Percentiles rank a stretch among this genome's conserved stretches.
These are phyloP conservation scores for Xestia sexstrigata DNA, from an alignment of 2,888 invertebrate species.

Conservation along the genomic window DNA sequence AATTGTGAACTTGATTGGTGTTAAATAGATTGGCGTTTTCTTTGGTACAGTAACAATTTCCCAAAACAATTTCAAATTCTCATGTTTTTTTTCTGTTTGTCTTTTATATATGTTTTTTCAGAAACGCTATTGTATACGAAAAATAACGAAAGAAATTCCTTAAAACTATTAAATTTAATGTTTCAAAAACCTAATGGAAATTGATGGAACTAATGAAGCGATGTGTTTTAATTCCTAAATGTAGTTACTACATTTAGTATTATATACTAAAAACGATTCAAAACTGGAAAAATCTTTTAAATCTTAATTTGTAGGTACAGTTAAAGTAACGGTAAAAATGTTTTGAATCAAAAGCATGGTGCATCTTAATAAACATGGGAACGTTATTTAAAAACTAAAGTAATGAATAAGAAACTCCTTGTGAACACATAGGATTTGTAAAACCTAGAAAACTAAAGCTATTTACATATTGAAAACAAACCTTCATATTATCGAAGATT, in stretches of 20 bases:
- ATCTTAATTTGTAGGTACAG: not conserved
- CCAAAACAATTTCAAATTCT: too few relatives aligned
- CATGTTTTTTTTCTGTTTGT: too few relatives aligned
- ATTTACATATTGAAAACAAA: constrained; percentile 42
- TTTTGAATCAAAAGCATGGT: not conserved
- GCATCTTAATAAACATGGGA: not conserved
- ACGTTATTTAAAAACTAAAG: not conserved
- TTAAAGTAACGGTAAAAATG: not conserved
- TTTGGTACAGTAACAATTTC: not conserved
- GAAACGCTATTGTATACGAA: too few relatives aligned
- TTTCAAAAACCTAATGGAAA: not conserved
- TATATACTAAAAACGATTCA: not conserved
- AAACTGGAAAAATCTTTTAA: not conserved
- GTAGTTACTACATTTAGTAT: not conserved
- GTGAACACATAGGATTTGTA: not conserved
- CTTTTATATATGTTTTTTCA: too few relatives aligned
- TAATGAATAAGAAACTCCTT: not conserved
- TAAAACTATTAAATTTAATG: not conserved
- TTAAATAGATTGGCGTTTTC: not conserved
- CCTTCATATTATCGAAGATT: constrained; percentile 70
- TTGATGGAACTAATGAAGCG: not conserved
- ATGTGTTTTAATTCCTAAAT: not conserved
- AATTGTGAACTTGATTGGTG: not conserved
- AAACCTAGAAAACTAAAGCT: not conserved
- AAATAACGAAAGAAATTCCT: too few relatives aligned